Base-by-base conservation (phyloP, 2,113 vertebrate genomes). In the Platichthys stellatus region DNA sequence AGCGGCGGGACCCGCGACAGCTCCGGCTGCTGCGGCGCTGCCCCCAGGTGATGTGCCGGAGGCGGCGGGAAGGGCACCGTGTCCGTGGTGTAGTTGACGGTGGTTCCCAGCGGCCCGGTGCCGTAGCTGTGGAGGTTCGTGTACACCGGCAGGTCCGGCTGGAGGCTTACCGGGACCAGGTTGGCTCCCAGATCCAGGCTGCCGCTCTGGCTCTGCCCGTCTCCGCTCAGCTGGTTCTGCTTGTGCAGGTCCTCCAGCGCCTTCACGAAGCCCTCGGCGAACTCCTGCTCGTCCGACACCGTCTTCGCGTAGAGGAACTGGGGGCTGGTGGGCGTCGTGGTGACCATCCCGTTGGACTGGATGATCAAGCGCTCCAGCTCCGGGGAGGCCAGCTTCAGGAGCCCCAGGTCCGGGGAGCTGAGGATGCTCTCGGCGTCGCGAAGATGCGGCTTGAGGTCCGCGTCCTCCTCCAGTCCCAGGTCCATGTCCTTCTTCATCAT, bases 181-280 rank as follows among this genome's bases (percentile, higher is more conserved):
- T 90, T 90, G 5, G 89, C 82, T 7, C 90, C 81, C 26, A 90
- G 87, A 17, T 94, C 93, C 86, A 90, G 63, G 40, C 68, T 67
- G 66, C 64, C 6, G 45, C 40, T 73, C 4, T 51, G 47, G 47
- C 86, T 40, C 12, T 92, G 82, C 5, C 47, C 80, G 43, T 76
- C 71, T 26, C 90, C 91, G 82, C 53, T 92, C 61, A 98, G 90
- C 93, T 96, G 97, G 87, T 97, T 97, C 94, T 97, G 97, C 87
- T 98, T 97, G 92, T 98, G 97, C 1, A 99, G 88, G 61, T 99
- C 97, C 92, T 97, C 97, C 92, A 99, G 72, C 23, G 97, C 97
- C 81, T 97, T 98, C 0, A 98, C 97, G 92, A 99, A 99, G 12
- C 97, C 97, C 80, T 97, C 97, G 13, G 97, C 97, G 90, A 98